Conservation (phyloP, 1,140 invertebrate genomes). For the Cydia pomonella region DNA sequence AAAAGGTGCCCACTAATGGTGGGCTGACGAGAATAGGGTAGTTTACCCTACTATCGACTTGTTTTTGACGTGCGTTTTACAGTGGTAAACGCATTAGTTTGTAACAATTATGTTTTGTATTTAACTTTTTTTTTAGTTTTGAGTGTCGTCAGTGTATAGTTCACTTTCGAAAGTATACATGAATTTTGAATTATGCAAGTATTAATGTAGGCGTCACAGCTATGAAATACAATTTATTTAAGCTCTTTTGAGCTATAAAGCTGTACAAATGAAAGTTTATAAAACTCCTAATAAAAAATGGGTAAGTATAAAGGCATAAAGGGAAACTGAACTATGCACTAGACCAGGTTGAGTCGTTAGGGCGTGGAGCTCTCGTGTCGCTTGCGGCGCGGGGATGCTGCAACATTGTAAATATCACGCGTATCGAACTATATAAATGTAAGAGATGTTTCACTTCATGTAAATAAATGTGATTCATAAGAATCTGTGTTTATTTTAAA, state of each 20-base stretch:
- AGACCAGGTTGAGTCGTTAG: not conserved
- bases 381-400: not conserved
- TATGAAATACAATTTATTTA: too few species aligned
- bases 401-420: slow-evolving; percentile 22
- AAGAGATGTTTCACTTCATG: slow-evolving; percentile 29
- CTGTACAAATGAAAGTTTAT: too few species aligned
- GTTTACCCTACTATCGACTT: not conserved
- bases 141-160: not conserved
- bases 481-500: slow-evolving; percentile 3
- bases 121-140: not conserved
- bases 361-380: not conserved
- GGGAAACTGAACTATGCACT: not conserved
- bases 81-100: not conserved
- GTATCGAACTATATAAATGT: slow-evolving; percentile 16
- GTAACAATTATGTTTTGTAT: slow-evolving; percentile 1
- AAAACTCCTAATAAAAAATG: not conserved
- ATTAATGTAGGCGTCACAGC: too few species aligned
- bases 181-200: not conserved
- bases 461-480: slow-evolving; percentile 32
- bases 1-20: too few species aligned
- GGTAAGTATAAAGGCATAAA: not conserved
- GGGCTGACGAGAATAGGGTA: too few species aligned
- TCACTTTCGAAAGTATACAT: not conserved
- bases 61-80: not conserved
- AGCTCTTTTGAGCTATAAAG: too few species aligned